Evolutionary conservation across 2,113 vertebrate genomes (phyloP).

Genomic region (Monarcha castaneiventris): DNA sequence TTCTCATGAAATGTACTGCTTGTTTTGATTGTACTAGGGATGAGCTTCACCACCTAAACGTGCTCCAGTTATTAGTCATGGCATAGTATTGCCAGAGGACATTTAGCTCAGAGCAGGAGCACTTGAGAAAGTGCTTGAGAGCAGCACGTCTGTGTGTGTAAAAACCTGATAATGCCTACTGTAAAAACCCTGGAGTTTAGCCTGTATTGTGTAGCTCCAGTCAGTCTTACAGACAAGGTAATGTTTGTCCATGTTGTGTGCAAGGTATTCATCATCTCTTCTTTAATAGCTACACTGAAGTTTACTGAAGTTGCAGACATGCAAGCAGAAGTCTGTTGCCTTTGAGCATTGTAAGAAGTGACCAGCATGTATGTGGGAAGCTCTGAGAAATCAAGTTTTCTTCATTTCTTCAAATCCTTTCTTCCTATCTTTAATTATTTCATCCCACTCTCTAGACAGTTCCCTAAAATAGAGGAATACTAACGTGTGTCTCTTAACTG

Average conservation of each 20-base stretch:
- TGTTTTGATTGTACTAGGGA: background rate
- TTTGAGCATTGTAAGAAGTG: background rate
- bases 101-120: background rate
- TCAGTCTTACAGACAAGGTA: background rate
- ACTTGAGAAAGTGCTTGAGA: background rate
- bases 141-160: rapidly evolving
- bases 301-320: background rate
- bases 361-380: background rate
- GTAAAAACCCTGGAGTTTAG: background rate
- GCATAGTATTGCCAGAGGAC: background rate
- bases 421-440: background rate
- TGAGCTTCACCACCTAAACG: background rate
- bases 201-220: background rate
- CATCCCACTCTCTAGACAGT: background rate
- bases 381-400: background rate
- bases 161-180: background rate
- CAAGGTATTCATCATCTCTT: background rate
- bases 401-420: background rate
- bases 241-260: background rate
- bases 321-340: background rate
- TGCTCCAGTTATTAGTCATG: background rate
- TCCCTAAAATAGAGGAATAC: background rate
- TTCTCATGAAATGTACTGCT: background rate
- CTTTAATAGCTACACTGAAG: background rate
- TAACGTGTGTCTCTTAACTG: background rate